These are phyloP conservation scores for Mugil cephalus DNA, from an alignment of 2,113 vertebrate genomes.

Conservation along the genomic window DNA sequence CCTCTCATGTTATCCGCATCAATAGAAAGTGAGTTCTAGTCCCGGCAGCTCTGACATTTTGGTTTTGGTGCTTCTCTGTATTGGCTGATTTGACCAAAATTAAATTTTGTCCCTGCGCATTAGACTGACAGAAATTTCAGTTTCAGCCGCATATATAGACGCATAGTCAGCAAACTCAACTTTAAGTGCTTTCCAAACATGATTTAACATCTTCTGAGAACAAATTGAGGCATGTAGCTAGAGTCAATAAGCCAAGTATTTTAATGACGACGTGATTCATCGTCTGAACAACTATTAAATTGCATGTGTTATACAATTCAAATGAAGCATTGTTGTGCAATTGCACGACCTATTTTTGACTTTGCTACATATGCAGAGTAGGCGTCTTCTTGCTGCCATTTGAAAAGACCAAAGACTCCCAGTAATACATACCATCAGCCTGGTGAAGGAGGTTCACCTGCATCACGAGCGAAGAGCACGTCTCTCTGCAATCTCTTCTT, in stretches of 20 bases:
- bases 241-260: constrained; percentile 1
- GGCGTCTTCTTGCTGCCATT: constrained; percentile 9
- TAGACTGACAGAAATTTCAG: too few relatives aligned
- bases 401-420: constrained; percentile 23
- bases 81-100: not conserved
- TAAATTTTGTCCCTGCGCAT: too few relatives aligned
- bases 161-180: not conserved
- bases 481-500: not conserved
- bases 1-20: constrained; percentile 55
- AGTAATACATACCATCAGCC: constrained; percentile 9
- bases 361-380: not conserved
- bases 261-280: constrained; percentile 52
- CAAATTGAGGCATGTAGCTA: not conserved
- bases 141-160: too few relatives aligned
- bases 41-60: constrained; percentile 28
- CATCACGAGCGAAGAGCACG: constrained; percentile 21
- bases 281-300: constrained; percentile 34
- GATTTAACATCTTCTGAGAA: constrained; percentile 13
- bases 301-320: constrained; percentile 20
- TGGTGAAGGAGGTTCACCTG: constrained; percentile 1
- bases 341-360: constrained; percentile 20
- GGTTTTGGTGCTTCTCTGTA: not conserved
- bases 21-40: constrained; percentile 47
- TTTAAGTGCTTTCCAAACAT: not conserved
- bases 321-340: constrained; percentile 17